Percentiles rank a stretch among this genome's conserved stretches.
phyloP scores from a whole-genome alignment of 2,888 invertebrate species.

The Cantharis rufa region DNA sequence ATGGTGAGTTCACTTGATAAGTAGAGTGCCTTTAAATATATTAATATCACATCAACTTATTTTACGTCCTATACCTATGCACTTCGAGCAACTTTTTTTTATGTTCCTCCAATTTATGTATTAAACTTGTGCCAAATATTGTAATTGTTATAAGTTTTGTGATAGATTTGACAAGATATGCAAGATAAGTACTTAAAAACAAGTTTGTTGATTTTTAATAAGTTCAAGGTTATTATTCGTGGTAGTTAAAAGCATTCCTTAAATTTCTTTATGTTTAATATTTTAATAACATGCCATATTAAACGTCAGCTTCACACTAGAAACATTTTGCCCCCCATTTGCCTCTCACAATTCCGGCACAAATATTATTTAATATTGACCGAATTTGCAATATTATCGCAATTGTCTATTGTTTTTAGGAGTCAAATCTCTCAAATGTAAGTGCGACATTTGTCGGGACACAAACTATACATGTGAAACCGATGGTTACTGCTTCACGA shows the following conservation, averaged over 20 bases:
- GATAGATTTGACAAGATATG: neutral
- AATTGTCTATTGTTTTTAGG: slow-evolving; percentile 57
- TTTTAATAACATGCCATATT: neutral
- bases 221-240: slow-evolving; percentile 22
- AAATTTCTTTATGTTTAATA: neutral
- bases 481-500: slow-evolving; percentile 87
- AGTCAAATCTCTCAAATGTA: slow-evolving; percentile 68
- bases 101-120: neutral
- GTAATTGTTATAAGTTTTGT: neutral
- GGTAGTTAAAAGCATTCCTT: slow-evolving; percentile 1
- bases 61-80: neutral
- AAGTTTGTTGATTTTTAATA: slow-evolving; percentile 6
- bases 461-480: slow-evolving; percentile 83
- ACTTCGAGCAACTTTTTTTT: neutral
- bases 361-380: neutral
- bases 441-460: slow-evolving; percentile 78
- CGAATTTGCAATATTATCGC: neutral
- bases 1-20: slow-evolving; percentile 41
- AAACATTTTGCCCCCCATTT: neutral
- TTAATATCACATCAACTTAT: neutral
- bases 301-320: neutral
- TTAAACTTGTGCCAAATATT: neutral
- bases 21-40: neutral
- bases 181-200: neutral
- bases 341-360: neutral